Evolutionary conservation across 53 echinoderm and acorn worm species (phyloP), one percentile per base, ranked within the genome.

Genomic region (Mesocentrotus franciscanus): DNA sequence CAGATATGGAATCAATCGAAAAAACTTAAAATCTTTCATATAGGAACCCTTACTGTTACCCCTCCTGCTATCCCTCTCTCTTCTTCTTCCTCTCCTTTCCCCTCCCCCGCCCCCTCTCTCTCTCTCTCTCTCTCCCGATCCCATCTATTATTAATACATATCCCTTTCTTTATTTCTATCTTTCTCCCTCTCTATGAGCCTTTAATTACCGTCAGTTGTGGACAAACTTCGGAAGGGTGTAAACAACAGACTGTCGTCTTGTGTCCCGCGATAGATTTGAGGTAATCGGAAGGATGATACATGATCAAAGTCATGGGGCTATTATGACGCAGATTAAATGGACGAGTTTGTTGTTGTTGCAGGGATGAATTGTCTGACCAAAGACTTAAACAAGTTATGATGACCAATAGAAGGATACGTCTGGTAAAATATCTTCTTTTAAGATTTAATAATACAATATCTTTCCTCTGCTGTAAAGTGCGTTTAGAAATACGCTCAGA

Each of bases 291-390:
- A 81, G 42, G 81, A 81, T 81, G 81, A 42, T 81, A 74, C 36
- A 20, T 78, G 78, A 15, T 78, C 78, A 78, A 34, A 78, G 78
- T 78, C 78, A 78, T 36, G 78, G 78, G 78, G 78, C 78, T 34
- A 36, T 76, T 76, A 30, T 76, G 76, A 76, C 72, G 72, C 29
- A 10, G 11, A n/a, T n/a, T n/a, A n/a, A n/a, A n/a, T n/a, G n/a
- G n/a, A n/a, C n/a, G n/a, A n/a, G n/a, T n/a, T n/a, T n/a, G n/a
- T n/a, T n/a, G n/a, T n/a, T n/a, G n/a, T n/a, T n/a, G n/a, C n/a
- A n/a, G n/a, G n/a, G n/a, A n/a, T n/a, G n/a, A n/a, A n/a, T n/a
- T n/a, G n/a, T n/a, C n/a, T n/a, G n/a, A n/a, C n/a, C n/a, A n/a
- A n/a, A n/a, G n/a, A n/a, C n/a, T n/a, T n/a, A n/a, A n/a, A n/a